phyloP scores from a whole-genome alignment of 2,888 invertebrate species.

The Zygothrica quintamaculata region DNA sequence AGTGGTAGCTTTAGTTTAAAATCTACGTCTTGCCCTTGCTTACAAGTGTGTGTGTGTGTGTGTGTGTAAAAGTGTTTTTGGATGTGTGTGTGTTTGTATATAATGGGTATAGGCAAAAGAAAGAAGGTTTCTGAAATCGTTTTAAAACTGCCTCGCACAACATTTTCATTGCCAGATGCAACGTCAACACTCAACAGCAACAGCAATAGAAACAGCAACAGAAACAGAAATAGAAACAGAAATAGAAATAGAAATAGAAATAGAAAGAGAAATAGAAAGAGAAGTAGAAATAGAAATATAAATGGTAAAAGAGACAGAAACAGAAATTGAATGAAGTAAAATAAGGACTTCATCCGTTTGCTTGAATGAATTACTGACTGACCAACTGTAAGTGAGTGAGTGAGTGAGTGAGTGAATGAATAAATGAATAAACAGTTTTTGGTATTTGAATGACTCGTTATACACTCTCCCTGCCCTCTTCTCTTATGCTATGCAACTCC shows the following conservation, averaged over 20 bases:
- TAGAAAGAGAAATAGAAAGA: constrained; percentile 1
- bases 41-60: constrained; percentile 13
- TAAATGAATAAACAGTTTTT: constrained; percentile 29
- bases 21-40: not conserved
- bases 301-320: constrained; percentile 5
- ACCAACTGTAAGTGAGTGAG: constrained; percentile 11
- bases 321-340: constrained; percentile 32
- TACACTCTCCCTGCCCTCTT: no score
- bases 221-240: constrained; percentile 1
- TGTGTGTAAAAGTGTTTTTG: no score
- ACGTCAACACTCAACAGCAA: constrained; percentile 71
- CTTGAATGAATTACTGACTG: constrained; percentile 37
- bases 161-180: constrained; percentile 77
- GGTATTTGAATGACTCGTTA: constrained; percentile 4
- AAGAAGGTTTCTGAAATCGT: constrained; percentile 1
- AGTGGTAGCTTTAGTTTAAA: constrained; percentile 21
- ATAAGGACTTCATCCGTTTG: constrained; percentile 51
- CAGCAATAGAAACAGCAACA: constrained; percentile 1
- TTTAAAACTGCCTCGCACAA: constrained; percentile 63
- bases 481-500: no score
- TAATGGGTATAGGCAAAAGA: no score
- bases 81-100: constrained; percentile 5
- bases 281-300: constrained; percentile 15
- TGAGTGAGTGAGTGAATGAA: constrained; percentile 7
- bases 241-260: constrained; percentile 7